phyloP scores from a whole-genome alignment of 2,888 invertebrate genomes.

The Ichneumoninae sp. region DNA sequence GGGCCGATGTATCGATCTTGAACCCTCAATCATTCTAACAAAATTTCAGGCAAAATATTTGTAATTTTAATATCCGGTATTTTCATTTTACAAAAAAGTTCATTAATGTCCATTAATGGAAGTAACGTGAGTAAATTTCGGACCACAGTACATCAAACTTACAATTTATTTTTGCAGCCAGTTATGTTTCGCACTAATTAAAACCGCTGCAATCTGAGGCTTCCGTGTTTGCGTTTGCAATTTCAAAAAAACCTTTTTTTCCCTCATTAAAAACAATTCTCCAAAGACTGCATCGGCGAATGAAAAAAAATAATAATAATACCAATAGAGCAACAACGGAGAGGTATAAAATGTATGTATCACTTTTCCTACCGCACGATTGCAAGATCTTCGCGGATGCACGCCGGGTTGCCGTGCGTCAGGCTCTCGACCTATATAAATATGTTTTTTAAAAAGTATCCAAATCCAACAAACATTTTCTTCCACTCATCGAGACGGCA shows the following conservation, averaged over 20 bases:
- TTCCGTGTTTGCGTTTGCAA: background rate
- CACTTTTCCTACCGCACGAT: conserved; percentile 7
- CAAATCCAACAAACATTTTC: background rate
- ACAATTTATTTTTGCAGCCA: too few species aligned
- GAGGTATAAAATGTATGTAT: background rate
- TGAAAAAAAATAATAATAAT: background rate
- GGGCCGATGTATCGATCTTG: too few species aligned
- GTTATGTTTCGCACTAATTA: background rate
- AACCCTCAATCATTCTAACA: too few species aligned
- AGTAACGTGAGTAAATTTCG: too few species aligned
- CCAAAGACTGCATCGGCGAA: background rate
- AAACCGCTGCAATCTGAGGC: background rate
- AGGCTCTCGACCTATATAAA: conserved; percentile 9
- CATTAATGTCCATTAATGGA: too few species aligned
- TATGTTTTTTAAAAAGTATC: background rate
- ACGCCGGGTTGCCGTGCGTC: conserved; percentile 52
- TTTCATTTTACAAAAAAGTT: too few species aligned
- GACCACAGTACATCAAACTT: too few species aligned
- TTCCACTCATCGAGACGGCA: background rate
- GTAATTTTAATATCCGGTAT: too few species aligned
- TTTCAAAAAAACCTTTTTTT: background rate
- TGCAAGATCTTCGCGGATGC: conserved; percentile 41
- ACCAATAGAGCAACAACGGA: background rate
- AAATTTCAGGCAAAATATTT: too few species aligned
- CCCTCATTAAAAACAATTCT: background rate